Conservation (phyloP, 2,888 invertebrate genomes). For the Isotomurus palustris region DNA sequence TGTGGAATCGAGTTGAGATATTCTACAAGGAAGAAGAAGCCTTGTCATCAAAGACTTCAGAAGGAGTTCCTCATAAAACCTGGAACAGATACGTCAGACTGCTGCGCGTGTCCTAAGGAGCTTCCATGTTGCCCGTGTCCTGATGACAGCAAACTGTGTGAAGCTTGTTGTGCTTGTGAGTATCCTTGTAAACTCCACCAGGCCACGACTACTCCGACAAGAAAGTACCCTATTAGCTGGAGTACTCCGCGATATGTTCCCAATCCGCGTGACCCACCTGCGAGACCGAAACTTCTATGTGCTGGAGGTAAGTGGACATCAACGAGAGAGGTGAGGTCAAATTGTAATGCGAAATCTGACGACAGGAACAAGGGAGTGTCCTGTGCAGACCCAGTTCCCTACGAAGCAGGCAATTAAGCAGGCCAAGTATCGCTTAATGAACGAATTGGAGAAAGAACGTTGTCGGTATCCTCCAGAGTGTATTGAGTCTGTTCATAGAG, state of each 20-base stretch:
- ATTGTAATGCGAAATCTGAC: background rate
- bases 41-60: constrained; percentile 24
- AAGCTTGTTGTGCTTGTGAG: constrained; percentile 43
- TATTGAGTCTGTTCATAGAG: constrained; percentile 38
- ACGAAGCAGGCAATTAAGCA: constrained; percentile 39
- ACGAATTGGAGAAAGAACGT: constrained; percentile 39
- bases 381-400: constrained; percentile 43
- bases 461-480: constrained; percentile 39
- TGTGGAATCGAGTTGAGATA: constrained; percentile 37
- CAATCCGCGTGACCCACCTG: constrained; percentile 36
- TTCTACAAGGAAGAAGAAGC: constrained; percentile 14
- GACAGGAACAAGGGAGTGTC: constrained; percentile 40
- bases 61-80: constrained; percentile 40
- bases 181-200: constrained; percentile 44
- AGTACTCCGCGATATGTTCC: constrained; percentile 42
- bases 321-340: background rate
- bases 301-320: constrained; percentile 27
- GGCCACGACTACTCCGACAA: constrained; percentile 38
- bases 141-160: constrained; percentile 33
- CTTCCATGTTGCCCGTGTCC: constrained; percentile 44
- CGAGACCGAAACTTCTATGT: constrained; percentile 38
- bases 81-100: constrained; percentile 42
- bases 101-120: constrained; percentile 37
- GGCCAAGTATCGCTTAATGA: constrained; percentile 38
- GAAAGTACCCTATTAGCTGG: constrained; percentile 40